A percentile compares a stretch with the other conserved stretches of the same genome.
These are phyloP conservation scores for Quadroppia sp. DNA, from an alignment of 2,888 invertebrate genomes.

Conservation along the genomic window DNA sequence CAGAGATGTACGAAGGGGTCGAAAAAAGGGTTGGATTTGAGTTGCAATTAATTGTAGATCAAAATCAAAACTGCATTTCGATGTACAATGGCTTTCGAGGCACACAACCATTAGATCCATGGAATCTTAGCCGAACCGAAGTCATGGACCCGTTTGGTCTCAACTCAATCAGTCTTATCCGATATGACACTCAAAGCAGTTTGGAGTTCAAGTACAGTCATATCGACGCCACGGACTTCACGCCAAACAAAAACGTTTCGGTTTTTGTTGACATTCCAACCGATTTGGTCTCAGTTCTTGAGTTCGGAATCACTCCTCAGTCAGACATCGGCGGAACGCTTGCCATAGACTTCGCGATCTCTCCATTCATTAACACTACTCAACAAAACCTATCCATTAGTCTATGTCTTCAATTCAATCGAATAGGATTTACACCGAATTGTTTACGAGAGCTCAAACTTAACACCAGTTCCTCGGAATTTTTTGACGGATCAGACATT, in stretches of 20 bases:
- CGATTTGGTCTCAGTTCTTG: constrained; percentile 60
- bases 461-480: constrained; percentile 53
- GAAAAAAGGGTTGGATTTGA: not conserved
- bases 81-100: not conserved
- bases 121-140: too few relatives aligned
- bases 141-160: constrained; percentile 36
- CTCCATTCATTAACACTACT: constrained; percentile 57
- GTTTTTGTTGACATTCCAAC: constrained; percentile 49
- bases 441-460: constrained; percentile 45
- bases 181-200: constrained; percentile 35
- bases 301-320: constrained; percentile 66
- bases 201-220: constrained; percentile 42
- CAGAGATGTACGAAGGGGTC: not conserved
- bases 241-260: constrained; percentile 17
- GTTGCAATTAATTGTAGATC: constrained; percentile 22
- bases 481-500: constrained; percentile 53
- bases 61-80: not conserved
- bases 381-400: constrained; percentile 29
- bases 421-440: constrained; percentile 22
- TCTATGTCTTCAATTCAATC: constrained; percentile 38
- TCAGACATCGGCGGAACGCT: constrained; percentile 76
- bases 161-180: constrained; percentile 31
- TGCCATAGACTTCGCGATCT: constrained; percentile 65
- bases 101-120: too few relatives aligned
- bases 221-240: constrained; percentile 2